phyloP scores from a whole-genome alignment of 2,797 vertebrate genomes.

The Gobio occitaniae region DNA sequence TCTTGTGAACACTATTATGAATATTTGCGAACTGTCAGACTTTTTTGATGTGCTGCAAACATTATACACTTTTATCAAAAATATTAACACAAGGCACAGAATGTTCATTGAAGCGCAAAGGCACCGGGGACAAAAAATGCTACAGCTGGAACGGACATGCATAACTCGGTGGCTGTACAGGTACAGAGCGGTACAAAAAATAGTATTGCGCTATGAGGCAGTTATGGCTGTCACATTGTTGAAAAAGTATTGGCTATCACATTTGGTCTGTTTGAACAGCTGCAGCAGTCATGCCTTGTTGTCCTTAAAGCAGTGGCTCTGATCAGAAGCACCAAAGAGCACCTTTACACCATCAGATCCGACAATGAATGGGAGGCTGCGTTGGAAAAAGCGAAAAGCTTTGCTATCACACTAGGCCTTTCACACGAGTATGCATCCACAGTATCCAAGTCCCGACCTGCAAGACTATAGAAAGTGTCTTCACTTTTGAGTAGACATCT shows the following conservation, averaged over 20 bases:
- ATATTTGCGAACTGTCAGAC: not conserved
- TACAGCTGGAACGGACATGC: not conserved
- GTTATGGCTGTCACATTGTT: not conserved
- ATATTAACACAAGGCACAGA: not conserved
- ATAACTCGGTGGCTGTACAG: not conserved
- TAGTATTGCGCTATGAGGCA: not conserved
- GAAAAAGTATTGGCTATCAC: not conserved
- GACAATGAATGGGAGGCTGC: not conserved
- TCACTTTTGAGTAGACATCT: not conserved
- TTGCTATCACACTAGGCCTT: constrained; percentile 4
- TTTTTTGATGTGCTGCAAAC: not conserved
- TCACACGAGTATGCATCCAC: not conserved
- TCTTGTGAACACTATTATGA: not conserved
- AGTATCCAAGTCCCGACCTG: not conserved
- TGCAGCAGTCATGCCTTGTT: not conserved
- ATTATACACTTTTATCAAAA: not conserved
- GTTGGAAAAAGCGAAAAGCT: not conserved
- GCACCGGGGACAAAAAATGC: not conserved
- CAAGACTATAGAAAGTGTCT: not conserved
- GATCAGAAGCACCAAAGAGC: not conserved
- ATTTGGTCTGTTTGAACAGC: not conserved
- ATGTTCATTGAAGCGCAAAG: not conserved
- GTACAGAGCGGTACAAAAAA: not conserved
- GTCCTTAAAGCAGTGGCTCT: not conserved
- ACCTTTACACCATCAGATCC: not conserved